phyloP scores from a whole-genome alignment of 2,888 invertebrate species.

The Hymenopus coronatus region DNA sequence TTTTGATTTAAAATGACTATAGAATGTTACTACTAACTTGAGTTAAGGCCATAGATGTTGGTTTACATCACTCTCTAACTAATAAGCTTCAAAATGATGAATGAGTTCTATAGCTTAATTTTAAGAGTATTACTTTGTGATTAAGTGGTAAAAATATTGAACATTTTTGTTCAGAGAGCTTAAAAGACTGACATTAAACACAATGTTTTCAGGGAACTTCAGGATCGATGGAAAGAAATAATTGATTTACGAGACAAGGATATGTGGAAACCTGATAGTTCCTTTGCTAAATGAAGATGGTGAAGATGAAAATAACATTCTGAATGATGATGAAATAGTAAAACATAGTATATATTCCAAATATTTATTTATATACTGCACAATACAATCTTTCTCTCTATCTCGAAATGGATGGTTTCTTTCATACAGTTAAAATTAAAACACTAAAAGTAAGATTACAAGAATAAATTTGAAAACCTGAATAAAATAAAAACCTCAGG shows the following conservation, averaged over 20 bases:
- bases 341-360: conserved; percentile 5
- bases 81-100: too few species aligned
- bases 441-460: neutral
- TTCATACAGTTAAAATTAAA: neutral
- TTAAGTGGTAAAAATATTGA: neutral
- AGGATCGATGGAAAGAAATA: conserved; percentile 59
- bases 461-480: neutral
- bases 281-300: conserved; percentile 43
- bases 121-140: too few species aligned
- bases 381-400: conserved; percentile 7
- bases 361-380: conserved; percentile 16
- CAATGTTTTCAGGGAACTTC: conserved; percentile 48
- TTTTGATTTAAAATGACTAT: too few species aligned
- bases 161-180: conserved; percentile 49
- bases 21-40: too few species aligned
- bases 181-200: conserved; percentile 39
- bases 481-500: neutral
- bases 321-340: neutral
- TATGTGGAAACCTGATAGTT: neutral
- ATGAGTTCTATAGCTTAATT: too few species aligned
- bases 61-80: too few species aligned
- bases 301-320: conserved; percentile 49
- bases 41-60: too few species aligned
- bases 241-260: conserved; percentile 56
- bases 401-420: neutral